Conservation (phyloP, 2,797 vertebrate species). For the Lutjanus campechanus region DNA sequence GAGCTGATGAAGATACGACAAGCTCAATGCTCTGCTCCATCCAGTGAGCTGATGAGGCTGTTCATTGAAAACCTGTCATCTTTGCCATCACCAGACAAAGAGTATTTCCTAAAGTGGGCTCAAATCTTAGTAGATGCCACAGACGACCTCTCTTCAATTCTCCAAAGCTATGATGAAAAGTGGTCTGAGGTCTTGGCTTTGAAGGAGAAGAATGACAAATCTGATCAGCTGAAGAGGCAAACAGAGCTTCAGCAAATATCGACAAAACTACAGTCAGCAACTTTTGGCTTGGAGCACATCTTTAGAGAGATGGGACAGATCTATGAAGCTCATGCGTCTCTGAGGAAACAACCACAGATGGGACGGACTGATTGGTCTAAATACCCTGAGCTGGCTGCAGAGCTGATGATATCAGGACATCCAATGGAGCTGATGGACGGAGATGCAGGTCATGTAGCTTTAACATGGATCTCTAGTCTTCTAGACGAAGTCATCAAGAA, state of each 20-base stretch:
- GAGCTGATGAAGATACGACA: conserved; percentile 56
- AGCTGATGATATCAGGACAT: conserved; percentile 81
- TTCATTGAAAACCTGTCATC: conserved; percentile 65
- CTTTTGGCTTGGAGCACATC: conserved; percentile 84
- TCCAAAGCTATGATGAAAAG: conserved; percentile 46
- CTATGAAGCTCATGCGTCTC: conserved; percentile 78
- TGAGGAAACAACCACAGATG: neutral
- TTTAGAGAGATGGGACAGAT: conserved; percentile 85
- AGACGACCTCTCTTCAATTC: conserved; percentile 52
- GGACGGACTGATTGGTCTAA: conserved; percentile 40
- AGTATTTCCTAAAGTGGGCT: conserved; percentile 86
- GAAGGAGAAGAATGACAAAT: conserved; percentile 32
- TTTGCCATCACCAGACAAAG: conserved; percentile 52
- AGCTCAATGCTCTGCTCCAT: conserved; percentile 62
- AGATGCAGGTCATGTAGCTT: conserved; percentile 83
- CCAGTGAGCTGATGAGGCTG: conserved; percentile 68
- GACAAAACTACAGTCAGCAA: conserved; percentile 63
- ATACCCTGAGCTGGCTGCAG: conserved; percentile 79
- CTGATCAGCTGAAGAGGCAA: conserved; percentile 25
- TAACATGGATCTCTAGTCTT: conserved; percentile 82
- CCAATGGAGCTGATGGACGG: conserved; percentile 88
- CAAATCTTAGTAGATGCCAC: conserved; percentile 70
- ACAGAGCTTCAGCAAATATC: conserved; percentile 67
- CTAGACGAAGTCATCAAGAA: conserved; percentile 81
- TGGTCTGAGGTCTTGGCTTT: conserved; percentile 69